A percentile compares a stretch with the other conserved stretches of the same genome.
phyloP scores from a whole-genome alignment of 2,888 invertebrate genomes.

The Aplocera efformata region DNA sequence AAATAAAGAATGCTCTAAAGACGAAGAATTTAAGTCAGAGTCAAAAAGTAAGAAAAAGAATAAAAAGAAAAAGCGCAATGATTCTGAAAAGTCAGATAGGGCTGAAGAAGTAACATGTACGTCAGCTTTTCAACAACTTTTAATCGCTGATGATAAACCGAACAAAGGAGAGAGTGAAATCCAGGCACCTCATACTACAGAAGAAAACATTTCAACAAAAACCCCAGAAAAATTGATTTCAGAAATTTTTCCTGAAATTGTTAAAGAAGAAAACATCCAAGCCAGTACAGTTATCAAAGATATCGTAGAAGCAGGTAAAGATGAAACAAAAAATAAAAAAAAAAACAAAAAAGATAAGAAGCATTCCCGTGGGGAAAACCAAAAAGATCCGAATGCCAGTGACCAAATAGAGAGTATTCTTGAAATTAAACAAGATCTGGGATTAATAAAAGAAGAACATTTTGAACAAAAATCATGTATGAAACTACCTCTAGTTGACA shows the following conservation, averaged over 20 bases:
- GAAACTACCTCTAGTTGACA: no score
- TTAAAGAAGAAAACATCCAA: slow-evolving; percentile 5
- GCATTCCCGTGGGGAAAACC: slow-evolving; percentile 22
- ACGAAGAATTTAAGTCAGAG: slow-evolving; percentile 37
- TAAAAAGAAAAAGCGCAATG: slow-evolving; percentile 63
- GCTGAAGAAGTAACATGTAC: slow-evolving; percentile 51
- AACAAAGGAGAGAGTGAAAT: slow-evolving; percentile 16
- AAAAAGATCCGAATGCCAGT: neutral
- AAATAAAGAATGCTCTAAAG: slow-evolving; percentile 16
- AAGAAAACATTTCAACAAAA: neutral
- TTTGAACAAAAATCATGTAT: no score
- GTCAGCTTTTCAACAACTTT: slow-evolving; percentile 51
- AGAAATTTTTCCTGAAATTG: slow-evolving; percentile 5
- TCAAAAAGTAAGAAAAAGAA: slow-evolving; percentile 56
- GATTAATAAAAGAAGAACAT: neutral
- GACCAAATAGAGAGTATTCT: slow-evolving; percentile 2
- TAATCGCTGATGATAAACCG: slow-evolving; percentile 35
- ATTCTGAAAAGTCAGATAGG: slow-evolving; percentile 61
- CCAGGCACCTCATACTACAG: slow-evolving; percentile 10
- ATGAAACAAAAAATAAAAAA: slow-evolving; percentile 34
- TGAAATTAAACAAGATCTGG: neutral
- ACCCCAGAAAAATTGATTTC: slow-evolving; percentile 3
- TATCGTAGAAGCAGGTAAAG: slow-evolving; percentile 6
- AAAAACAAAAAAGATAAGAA: slow-evolving; percentile 42
- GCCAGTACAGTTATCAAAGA: slow-evolving; percentile 15